phyloP scores from a whole-genome alignment of 92 coral and sea anemone species.

The Zoanthus sociatus region DNA sequence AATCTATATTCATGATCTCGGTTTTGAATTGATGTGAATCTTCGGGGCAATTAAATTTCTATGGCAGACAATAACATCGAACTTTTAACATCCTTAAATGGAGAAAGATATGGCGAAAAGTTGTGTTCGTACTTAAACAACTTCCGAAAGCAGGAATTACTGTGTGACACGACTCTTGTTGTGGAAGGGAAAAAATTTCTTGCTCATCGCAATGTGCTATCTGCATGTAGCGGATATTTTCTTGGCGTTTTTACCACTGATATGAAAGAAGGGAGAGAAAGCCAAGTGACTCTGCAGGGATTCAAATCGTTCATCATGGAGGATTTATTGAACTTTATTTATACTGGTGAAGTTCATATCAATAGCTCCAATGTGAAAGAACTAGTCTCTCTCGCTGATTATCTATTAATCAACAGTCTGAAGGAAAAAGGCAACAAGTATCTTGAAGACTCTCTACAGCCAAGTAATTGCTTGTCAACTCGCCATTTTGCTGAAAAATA shows the following conservation, averaged over 20 bases:
- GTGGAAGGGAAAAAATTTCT: slow-evolving; percentile 82
- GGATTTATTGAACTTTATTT: slow-evolving; percentile 83
- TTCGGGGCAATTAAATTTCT: background rate
- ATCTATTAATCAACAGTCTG: slow-evolving; percentile 74
- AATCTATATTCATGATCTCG: background rate
- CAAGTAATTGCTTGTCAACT: slow-evolving; percentile 87
- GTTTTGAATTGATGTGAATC: background rate
- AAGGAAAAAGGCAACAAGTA: slow-evolving; percentile 81
- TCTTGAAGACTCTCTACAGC: slow-evolving; percentile 74
- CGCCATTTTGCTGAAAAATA: slow-evolving; percentile 89
- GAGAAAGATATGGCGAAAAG: slow-evolving; percentile 60
- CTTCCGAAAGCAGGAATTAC: slow-evolving; percentile 79
- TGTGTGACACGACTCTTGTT: slow-evolving; percentile 82
- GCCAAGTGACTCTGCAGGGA: slow-evolving; percentile 64
- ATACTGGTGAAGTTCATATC: slow-evolving; percentile 84
- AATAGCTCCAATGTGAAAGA: slow-evolving; percentile 85
- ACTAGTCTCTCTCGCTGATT: slow-evolving; percentile 90
- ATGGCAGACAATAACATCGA: background rate
- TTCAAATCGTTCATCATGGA: slow-evolving; percentile 82
- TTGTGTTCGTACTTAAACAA: slow-evolving; percentile 72
- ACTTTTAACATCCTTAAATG: slow-evolving; percentile 12
- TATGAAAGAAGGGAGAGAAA: slow-evolving; percentile 80
- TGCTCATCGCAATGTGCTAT: slow-evolving; percentile 91
- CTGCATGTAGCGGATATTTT: slow-evolving; percentile 89
- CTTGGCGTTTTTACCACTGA: slow-evolving; percentile 90